Base-by-base conservation (phyloP, 2,797 vertebrate species). In the Paramormyrops hopkinsi region DNA sequence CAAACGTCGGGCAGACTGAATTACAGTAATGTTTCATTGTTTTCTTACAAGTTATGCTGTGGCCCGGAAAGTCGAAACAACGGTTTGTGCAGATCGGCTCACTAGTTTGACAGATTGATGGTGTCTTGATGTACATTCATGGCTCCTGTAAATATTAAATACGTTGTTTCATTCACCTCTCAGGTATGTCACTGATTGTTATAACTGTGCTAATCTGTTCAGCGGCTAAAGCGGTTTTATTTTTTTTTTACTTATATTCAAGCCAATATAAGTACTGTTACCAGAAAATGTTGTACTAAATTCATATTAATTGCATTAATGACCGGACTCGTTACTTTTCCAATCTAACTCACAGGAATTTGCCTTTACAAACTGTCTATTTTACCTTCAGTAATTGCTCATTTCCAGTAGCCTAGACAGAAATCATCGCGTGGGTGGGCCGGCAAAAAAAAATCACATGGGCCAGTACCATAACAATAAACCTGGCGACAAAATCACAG, bases 131-230 rank as follows among this genome's bases (percentile, higher is more conserved):
- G 11, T 14, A 51, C n/a, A 76, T 44, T 1, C 3, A 97, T 97
- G 96, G 95, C 95, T 90, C 95, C 94, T 0, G 90, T 96, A 82
- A 95, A 92, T 89, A 96, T 97, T 89, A 95, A 94, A 90, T 92
- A 93, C 0, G 89, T 97, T 0, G 95, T 96, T 9, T 97, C 95
- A 12, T 97, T 96, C 94, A 95, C 95, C 11, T 97, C 96, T 4
- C 96, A 96, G 96, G 96, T 96, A 93, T 51, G 1, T 87, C 62
- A 46, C n/a, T 79, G 37, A n/a, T n/a, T 44, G 41, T 44, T 48
- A 29, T 51, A 51, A 29, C 41, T 37, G 11, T 22, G 11, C 17
- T 44, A 84, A 84, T 4, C 29, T 37, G 12, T 69, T 84, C 22
- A 50, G 44, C 46, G n/a, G 41, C n/a, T 84, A 12, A 51, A 48